Base-by-base conservation (phyloP, 2,797 vertebrate genomes). In the Chromobotia macracanthus region DNA sequence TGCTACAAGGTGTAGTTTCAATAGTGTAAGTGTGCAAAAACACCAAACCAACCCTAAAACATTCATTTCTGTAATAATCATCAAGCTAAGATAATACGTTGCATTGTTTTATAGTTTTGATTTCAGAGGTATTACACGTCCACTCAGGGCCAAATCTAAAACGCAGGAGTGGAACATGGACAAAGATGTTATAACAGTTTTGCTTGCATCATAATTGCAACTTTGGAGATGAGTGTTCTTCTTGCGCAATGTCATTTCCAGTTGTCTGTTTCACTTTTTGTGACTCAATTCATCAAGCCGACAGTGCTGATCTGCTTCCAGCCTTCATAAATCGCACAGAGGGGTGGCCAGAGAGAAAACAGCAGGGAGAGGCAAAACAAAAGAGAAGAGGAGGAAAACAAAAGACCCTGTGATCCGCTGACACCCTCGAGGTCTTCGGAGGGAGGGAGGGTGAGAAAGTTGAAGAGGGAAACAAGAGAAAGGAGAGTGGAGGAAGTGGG, bases 371-470 rank as follows among this genome's bases (percentile, higher is more conserved):
- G 80, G 10, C 64, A 41, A 66, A 84, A 87, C 74, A 79, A 67
- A 77, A 51, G 72, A 85, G 83, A 85, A 19, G 53, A 64, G 86
- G 85, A 85, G 63, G 71, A 63, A 86, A 84, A 92, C 87, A 92
- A 91, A 90, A 88, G 89, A 84, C 75, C 65, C 84, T 66, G 80
- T 89, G 86, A 89, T 84, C 85, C 72, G 84, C 84, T 81, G 89
- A 88, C 88, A 81, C 88, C 89, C 90, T 84, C 77, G 1, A 70
- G 82, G 70, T 83, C 38, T 85, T 85, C 79, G n/a, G 41, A 58
- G 58, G 55, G 41, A 58, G 58, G 55, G 25, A 44, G 79, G 74
- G 76, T 70, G 23, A 60, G 77, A 81, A 69, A 56, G 38, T 61
- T 58, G 18, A 72, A 70, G 23, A 55, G 9, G 72, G 72, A 63